Base-by-base conservation (phyloP, 2,888 invertebrate genomes). In the Rutpela maculata region DNA sequence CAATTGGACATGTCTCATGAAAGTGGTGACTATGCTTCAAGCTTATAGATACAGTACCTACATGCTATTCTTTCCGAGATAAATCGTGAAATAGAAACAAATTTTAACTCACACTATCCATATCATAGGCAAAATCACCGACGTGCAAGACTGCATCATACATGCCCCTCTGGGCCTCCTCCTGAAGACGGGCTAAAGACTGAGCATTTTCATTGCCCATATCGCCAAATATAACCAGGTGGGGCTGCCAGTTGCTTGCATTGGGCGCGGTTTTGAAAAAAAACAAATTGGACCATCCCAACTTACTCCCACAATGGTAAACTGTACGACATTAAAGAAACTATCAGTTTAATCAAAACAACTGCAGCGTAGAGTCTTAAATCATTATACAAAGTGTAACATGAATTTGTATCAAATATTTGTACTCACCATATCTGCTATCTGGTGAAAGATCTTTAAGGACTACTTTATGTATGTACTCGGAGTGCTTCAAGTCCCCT, bases 81-180 rank as follows among this genome's bases (percentile, higher is more conserved):
- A 35, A 35, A 35, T 35, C 4, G 6, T 26, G 7, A 6, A 7
- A 35, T 35, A 35, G 26, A 35, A 35, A 35, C 7, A 65, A 43
- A 22, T 12, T 22, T 19, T 65, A 38, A 72, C 88, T 88, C 88
- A 92, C 92, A 19, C 93, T 91, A 89, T 97, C 91, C 97, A 98
- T 96, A 89, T 98, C 96, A 90, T 98, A 98, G 0, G 98, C 98
- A 90, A 98, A 97, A 91, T 98, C 98, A 0, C 98, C 98, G 59
- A 98, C 96, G 90, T 98, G 98, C 72, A 98, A 92, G 73, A 97
- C 93, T 74, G 96, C 93, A 91, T 98, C 97, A 89, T 97, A 97
- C 88, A 93, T 89, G 11, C 93, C 95, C 60, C 92, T 91, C 86
- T 97, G 95, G 0, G 95, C 93, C 86, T 98, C 98, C 84, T 95